A percentile compares a stretch with the other conserved stretches of the same genome.
Evolutionary conservation across 2,797 vertebrate genomes (phyloP).

Genomic region (Semaprochilodus insignis): DNA sequence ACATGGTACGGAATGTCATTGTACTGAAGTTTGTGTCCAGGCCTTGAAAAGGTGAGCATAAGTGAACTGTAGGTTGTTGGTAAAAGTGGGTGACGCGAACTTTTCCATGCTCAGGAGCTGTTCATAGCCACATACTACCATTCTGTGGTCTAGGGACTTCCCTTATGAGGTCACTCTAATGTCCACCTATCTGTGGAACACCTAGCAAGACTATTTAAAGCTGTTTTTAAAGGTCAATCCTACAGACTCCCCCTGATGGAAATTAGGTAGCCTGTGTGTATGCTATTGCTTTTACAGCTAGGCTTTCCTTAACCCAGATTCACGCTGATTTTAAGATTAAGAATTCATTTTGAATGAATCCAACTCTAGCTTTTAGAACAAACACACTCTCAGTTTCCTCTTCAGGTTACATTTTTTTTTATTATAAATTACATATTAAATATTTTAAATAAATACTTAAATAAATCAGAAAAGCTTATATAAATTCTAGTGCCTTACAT

Average conservation of each 20-base stretch:
- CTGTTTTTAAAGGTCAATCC: constrained; percentile 13
- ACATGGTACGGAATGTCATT: not conserved
- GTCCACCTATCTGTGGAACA: constrained; percentile 53
- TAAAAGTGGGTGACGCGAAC: constrained; percentile 42
- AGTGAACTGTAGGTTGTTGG: constrained; percentile 10
- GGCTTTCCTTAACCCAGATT: not conserved
- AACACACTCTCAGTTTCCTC: constrained; percentile 23
- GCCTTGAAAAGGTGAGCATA: constrained; percentile 34
- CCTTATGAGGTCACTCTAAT: constrained; percentile 39
- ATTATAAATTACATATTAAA: constrained; percentile 50
- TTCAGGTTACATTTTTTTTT: not conserved
- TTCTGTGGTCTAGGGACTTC: constrained; percentile 42
- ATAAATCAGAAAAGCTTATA: constrained; percentile 59
- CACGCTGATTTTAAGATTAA: not conserved
- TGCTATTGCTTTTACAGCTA: not conserved
- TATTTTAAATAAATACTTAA: constrained; percentile 57
- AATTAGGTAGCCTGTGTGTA: not conserved
- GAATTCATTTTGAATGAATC: not conserved
- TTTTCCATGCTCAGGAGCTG: constrained; percentile 38
- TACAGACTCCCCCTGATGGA: constrained; percentile 11
- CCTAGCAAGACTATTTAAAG: constrained; percentile 20
- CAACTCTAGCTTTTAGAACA: not conserved
- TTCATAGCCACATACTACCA: constrained; percentile 2
- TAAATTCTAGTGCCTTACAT: constrained; percentile 49
- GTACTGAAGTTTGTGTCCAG: constrained; percentile 10